Evolutionary conservation across 2,888 invertebrate genomes (phyloP).

Genomic region (Trichogramma evanescens): DNA sequence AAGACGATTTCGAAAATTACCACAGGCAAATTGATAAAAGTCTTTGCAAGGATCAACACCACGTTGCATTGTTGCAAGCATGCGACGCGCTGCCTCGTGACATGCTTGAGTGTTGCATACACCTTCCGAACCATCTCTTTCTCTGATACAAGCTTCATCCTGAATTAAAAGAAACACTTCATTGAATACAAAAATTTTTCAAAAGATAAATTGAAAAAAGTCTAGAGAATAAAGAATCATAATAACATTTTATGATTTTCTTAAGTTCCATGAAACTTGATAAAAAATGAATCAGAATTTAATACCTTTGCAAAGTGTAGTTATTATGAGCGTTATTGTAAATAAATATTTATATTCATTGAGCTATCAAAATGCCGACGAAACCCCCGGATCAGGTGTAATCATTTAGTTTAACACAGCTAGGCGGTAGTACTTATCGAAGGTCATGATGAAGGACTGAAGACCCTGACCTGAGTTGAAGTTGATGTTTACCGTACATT

Average conservation of each 20-base stretch:
- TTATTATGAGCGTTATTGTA: too few species aligned
- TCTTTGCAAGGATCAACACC: slow-evolving; percentile 47
- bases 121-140: slow-evolving; percentile 38
- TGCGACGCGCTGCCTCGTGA: slow-evolving; percentile 41
- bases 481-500: slow-evolving; percentile 32
- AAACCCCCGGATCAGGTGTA: too few species aligned
- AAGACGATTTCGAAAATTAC: slow-evolving; percentile 39
- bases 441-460: slow-evolving; percentile 20
- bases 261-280: too few species aligned
- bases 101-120: slow-evolving; percentile 42
- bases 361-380: too few species aligned
- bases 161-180: slow-evolving; percentile 25
- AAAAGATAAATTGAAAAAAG: neutral
- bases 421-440: neutral
- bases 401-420: too few species aligned
- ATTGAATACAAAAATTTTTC: neutral
- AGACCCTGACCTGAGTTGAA: slow-evolving; percentile 32
- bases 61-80: slow-evolving; percentile 43
- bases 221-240: too few species aligned
- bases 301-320: too few species aligned
- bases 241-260: too few species aligned
- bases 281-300: too few species aligned
- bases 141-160: slow-evolving; percentile 45
- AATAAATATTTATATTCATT: too few species aligned
- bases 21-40: slow-evolving; percentile 49